Base-by-base conservation (phyloP, 2,888 invertebrate genomes). In the Parnassius smintheus region DNA sequence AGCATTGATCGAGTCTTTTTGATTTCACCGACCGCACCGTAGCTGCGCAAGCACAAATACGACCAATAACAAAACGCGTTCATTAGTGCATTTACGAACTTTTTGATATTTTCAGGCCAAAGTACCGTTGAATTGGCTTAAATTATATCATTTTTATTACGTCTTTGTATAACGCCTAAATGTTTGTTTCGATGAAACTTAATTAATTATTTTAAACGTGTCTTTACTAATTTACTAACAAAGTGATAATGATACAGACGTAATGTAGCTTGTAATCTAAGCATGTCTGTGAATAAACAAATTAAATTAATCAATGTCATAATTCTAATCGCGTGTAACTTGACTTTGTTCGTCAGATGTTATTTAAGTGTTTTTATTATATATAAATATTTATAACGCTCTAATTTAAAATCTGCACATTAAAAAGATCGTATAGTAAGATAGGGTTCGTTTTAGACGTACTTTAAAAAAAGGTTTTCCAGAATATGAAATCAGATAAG, bases 401-500 rank as follows among this genome's bases (percentile, higher is more conserved):
- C 59, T 65, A 61, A 56, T 66, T 68, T 64, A 70, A 67, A 71
- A 68, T 69, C 68, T 66, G 74, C 68, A 64, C 69, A 66, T 48
- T 56, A 56, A 46, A 59, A 50, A 71, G 73, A 73, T 75, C 66
- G 70, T 69, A 68, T 58, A 60, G 67, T 60, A 64, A 55, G 69
- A 71, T 70, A 68, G 70, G 61, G 64, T 68, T 68, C 70, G 76
- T 81, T 81, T 80, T 72, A 74, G 75, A 74, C 69, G 70, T 74
- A 71, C 72, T 74, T 75, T 77, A 85, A 87, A 88, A 86, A 86
- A 86, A 80, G 77, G 74, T 72, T 83, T 80, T 78, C 72, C 72
- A 77, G 77, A 78, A 82, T 84, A 83, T 85, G 86, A 81, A 86
- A 90, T 86, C 85, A 81, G 87, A 89, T 88, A 87, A 85, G 77